These are phyloP conservation scores for Drosophila grimshawi DNA, from an alignment of 1,140 invertebrate genomes.

Conservation along the genomic window DNA sequence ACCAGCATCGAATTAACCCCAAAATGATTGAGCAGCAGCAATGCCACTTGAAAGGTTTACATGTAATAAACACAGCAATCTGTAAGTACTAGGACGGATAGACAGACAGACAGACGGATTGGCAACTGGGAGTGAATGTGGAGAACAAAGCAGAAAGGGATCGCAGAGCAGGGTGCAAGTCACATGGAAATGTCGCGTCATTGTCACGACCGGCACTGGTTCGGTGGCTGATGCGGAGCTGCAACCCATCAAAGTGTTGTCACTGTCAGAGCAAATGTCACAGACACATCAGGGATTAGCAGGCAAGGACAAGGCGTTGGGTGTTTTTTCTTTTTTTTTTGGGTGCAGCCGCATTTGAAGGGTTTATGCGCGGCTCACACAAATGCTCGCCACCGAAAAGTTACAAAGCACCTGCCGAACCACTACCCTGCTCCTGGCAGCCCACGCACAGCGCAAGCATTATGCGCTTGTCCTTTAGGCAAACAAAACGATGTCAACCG, in stretches of 20 bases:
- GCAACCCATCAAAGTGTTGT: constrained; percentile 83
- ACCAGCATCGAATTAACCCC: constrained; percentile 56
- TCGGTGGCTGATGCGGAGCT: constrained; percentile 27
- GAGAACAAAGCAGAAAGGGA: neutral
- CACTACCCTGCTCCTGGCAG: neutral
- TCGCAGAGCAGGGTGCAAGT: constrained; percentile 8
- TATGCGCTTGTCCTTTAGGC: constrained; percentile 63
- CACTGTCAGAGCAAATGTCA: constrained; percentile 84
- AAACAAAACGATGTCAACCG: constrained; percentile 82
- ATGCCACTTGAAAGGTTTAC: constrained; percentile 62
- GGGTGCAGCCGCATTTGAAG: constrained; percentile 62
- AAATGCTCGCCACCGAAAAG: constrained; percentile 55
- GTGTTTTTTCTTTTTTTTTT: neutral
- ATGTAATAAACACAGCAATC: constrained; percentile 39
- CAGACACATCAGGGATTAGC: constrained; percentile 84
- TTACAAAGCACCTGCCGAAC: constrained; percentile 57
- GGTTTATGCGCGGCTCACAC: constrained; percentile 72
- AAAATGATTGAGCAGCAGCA: constrained; percentile 55
- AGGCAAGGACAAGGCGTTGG: constrained; percentile 49
- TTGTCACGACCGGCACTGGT: constrained; percentile 40
- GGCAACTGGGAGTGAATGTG: neutral
- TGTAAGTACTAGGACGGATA: constrained; percentile 12
- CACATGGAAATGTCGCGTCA: constrained; percentile 62
- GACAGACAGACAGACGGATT: neutral
- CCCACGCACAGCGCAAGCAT: constrained; percentile 21